Base-by-base conservation (phyloP, 2,113 vertebrate species). In the Lepus americanus region DNA sequence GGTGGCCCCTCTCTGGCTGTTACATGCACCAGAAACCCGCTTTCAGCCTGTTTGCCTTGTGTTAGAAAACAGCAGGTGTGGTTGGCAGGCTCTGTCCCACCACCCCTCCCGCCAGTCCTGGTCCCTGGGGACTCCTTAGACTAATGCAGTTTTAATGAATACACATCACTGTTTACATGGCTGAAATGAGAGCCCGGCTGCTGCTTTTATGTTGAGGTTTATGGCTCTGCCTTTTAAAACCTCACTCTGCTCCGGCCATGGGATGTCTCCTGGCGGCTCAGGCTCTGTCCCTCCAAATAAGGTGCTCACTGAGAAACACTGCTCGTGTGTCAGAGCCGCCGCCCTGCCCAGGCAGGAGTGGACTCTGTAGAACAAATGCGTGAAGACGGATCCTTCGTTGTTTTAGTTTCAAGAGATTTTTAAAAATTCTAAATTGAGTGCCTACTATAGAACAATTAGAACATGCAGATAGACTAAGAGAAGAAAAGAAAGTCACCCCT, bases 131-230 rank as follows among this genome's bases (percentile, higher is more conserved):
- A 83, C 95, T 95, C 79, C 83, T 95, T 90, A 95, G 76, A 80
- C 94, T 94, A 89, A 96, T 95, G 96, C 90, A 94, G 95, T 95
- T 96, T 95, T 96, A 96, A 97, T 97, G 96, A 97, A 96, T 93
- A 94, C 86, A 90, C 83, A 94, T 96, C 72, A 80, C 79, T 97
- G 91, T 96, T 95, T 96, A 85, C 94, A 91, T 33, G 95, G 63
- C 90, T 92, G 94, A 83, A 89, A 80, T 11, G 72, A 79, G 90
- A 84, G 33, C 31, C 89, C 80, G 91, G 86, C 33, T 93, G 96
- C 90, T 94, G 93, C 36, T 92, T 95, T 96, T 77, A 92, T 63
- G 66, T 74, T 0, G 55, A 96, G 55, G 87, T 77, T 95, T 94
- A 90, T 0, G 1, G 74, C 89, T 86, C 92, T 95, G 95, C 74